Base-by-base conservation (phyloP, 2,888 invertebrate species). In the Callinectes sapidus region DNA sequence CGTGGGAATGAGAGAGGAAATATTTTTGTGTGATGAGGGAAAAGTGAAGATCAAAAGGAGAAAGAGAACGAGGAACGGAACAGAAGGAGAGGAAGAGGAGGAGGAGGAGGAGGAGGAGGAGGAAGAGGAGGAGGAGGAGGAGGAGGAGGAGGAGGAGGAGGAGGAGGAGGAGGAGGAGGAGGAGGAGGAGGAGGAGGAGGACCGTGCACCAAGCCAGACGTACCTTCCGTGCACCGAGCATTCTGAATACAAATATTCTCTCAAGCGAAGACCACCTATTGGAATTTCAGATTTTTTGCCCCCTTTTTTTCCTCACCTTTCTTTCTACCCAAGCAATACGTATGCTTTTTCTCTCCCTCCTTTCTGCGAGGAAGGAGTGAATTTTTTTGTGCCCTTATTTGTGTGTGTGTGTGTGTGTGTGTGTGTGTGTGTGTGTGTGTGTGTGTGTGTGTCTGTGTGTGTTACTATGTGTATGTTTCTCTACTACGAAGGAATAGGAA, bases 171-270 rank as follows among this genome's bases (percentile, higher is more conserved):
- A 89, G 35, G 77, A 77, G 39, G 39, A 66, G 66, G 90, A 71
- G 66, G 90, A 90, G 39, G 54, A 87, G 87, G 87, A 87, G 87
- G 87, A 87, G 87, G 87, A 87, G 54, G 87, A 87, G 87, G 48
- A 42, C 14, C 23, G 55, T 32, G 61, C 55, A 54, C 55, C 42
- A 55, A 55, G 61, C 42, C 88, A 54, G 6, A 13, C 32, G 18
- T 61, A n/a, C 77, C 81, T 77, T 71, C 42, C 71, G 42, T 90
- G 90, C 77, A 77, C 48, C 81, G 90, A 90, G 54, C 90, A 90
- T 90, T 90, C 48, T 90, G 90, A 90, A 90, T 90, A 90, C 81
- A 90, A 90, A 90, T 90, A 90, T 23, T 77, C 81, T 23, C 81
- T 71, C 90, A 71, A 71, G 90, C 90, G 77, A 32, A 61, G 77